Conservation (phyloP, 2,113 vertebrate species). For the Formicarius rufipectus region DNA sequence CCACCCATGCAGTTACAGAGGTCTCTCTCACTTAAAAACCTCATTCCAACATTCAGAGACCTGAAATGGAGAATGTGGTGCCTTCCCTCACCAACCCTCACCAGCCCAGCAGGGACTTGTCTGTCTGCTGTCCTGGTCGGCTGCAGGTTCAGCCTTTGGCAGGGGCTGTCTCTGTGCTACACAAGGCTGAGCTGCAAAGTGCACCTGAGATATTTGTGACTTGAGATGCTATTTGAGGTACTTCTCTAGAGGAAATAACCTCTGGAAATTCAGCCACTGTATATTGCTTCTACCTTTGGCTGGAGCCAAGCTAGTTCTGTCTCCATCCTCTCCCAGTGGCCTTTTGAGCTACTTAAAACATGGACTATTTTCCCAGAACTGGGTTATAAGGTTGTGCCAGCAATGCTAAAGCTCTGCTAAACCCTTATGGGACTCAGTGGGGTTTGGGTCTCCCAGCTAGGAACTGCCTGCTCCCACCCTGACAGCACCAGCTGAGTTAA, state of each 20-base stretch:
- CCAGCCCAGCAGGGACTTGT: accelerated
- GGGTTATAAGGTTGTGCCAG: neutral
- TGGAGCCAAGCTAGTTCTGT: neutral
- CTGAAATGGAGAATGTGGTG: accelerated
- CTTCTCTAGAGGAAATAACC: neutral
- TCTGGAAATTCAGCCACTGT: neutral
- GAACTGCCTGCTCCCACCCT: neutral
- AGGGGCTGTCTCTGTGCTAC: too few relatives aligned
- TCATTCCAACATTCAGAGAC: neutral
- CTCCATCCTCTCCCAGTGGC: accelerated
- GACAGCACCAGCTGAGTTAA: neutral
- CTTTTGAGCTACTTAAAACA: neutral
- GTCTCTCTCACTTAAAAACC: neutral
- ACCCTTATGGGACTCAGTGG: neutral
- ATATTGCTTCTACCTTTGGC: neutral
- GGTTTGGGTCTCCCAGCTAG: neutral
- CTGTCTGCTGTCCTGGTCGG: accelerated
- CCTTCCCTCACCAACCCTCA: neutral
- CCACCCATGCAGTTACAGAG: accelerated
- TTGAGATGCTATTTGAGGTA: neutral
- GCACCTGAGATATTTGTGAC: neutral
- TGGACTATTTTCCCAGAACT: accelerated
- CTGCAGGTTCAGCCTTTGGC: accelerated
- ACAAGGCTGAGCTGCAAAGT: accelerated
- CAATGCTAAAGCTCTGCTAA: neutral